Evolutionary conservation across 2,113 vertebrate genomes (phyloP), one percentile per base, ranked within the genome.

Genomic region (Alosa alosa): DNA sequence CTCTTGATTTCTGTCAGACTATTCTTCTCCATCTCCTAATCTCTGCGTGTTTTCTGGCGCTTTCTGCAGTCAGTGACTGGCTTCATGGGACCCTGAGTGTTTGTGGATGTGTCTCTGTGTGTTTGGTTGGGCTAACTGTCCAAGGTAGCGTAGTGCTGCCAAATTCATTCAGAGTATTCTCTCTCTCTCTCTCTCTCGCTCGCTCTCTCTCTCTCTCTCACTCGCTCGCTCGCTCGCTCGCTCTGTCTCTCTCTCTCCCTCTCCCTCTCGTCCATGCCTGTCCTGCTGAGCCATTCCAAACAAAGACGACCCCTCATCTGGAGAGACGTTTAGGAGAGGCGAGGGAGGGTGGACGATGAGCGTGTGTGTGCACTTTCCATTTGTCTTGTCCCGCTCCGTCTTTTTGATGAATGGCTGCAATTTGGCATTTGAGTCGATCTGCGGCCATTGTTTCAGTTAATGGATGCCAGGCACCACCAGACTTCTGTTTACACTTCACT

Each of bases 351-450:
- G 47, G 52, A 55, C 11, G 15, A 55, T 55, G 13, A 55, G 52
- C 15, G 52, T 17, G 52, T 68, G n/a, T 68, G n/a, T 31, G 22
- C 60, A 5, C 10, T 68, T 68, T 25, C 60, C 64, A 72, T 72
- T 68, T 72, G n/a, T 72, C 64, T 25, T 25, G n/a, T 31, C 64
- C 64, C 31, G 15, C 52, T 72, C 31, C 64, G 64, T 72, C 55
- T 64, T 72, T 72, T 72, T 72, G 64, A 72, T 72, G 9, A 72
- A 72, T 72, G 64, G 64, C 64, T 3, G 64, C 9, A 72, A 72
- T 36, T 72, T 72, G 64, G 64, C 64, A 31, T 31, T 36, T 72
- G 64, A 72, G 64, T 15, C 6, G 8, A 13, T 11, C 64, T 1
- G 25, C 31, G 64, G 64, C 64, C 64, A 72, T 36, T 36, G 64